phyloP scores from a whole-genome alignment of 37 sponge, comb jelly and placozoan genomes.

The Chondrosia reniformis region DNA sequence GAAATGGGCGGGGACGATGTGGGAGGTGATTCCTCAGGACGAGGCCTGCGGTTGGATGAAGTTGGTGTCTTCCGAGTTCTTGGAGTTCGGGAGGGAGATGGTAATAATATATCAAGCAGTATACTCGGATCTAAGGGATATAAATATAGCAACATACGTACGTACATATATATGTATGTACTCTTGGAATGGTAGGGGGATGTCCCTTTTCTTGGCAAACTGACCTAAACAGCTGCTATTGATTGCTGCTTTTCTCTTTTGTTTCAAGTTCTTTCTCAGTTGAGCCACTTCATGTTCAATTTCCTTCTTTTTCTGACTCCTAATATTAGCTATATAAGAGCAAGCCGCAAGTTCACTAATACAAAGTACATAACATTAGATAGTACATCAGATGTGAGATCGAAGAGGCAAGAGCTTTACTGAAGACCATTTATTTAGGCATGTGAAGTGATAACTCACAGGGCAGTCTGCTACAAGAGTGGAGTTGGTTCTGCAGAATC shows the following conservation, averaged over 20 bases:
- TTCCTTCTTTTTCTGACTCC: constrained; percentile 39
- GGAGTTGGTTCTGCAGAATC: constrained; percentile 73
- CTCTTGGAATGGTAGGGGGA: not conserved
- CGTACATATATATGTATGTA: not conserved
- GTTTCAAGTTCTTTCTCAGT: constrained; percentile 51
- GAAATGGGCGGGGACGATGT: too few species aligned
- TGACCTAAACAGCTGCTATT: constrained; percentile 41
- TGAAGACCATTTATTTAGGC: not conserved
- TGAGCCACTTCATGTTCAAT: constrained; percentile 45
- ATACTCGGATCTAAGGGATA: not conserved
- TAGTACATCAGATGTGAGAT: not conserved
- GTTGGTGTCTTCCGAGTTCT: too few species aligned
- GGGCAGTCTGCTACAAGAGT: constrained; percentile 22
- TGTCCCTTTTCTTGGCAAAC: constrained; percentile 13
- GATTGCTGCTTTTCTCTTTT: constrained; percentile 37
- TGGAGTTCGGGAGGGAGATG: too few species aligned
- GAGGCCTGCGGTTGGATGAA: too few species aligned
- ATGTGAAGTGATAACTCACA: not conserved
- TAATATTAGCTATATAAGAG: not conserved
- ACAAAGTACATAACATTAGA: constrained; percentile 27
- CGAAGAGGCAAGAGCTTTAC: not conserved
- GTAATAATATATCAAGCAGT: too few species aligned
- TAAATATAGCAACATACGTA: not conserved
- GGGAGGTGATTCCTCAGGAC: too few species aligned
- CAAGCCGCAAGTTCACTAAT: not conserved